Evolutionary conservation across 2,888 invertebrate species (phyloP).

Genomic region (Cyclophora punctaria): DNA sequence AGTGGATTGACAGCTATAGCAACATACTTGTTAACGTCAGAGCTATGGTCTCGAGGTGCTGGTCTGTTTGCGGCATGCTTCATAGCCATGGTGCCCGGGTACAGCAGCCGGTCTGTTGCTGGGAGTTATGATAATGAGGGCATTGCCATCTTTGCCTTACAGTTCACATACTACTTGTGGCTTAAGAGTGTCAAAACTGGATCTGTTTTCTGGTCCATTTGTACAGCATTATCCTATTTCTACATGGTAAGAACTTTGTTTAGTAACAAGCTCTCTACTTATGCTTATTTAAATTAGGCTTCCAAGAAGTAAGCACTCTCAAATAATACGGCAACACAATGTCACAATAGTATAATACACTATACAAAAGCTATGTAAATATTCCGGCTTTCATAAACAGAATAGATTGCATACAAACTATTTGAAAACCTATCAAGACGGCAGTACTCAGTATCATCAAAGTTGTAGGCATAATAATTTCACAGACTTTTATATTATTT

Average conservation of each 20-base stretch:
- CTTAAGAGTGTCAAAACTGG: slow-evolving; percentile 98
- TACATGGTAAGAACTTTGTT: slow-evolving; percentile 88
- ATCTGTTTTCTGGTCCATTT: slow-evolving; percentile 96
- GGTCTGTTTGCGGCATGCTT: slow-evolving; percentile 99
- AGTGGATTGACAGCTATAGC: slow-evolving; percentile 98
- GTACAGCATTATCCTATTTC: slow-evolving; percentile 97
- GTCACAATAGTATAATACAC: no score
- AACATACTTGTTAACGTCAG: slow-evolving; percentile 97
- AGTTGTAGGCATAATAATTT: no score
- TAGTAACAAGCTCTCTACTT: not conserved
- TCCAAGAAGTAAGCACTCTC: no score
- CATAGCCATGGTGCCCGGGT: slow-evolving; percentile 98
- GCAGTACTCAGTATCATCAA: no score
- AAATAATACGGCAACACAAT: no score
- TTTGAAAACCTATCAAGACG: no score
- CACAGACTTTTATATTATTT: no score
- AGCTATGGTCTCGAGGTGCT: slow-evolving; percentile 96
- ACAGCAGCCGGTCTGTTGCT: slow-evolving; percentile 98
- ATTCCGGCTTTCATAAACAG: no score
- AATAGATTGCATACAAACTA: no score
- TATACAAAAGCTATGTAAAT: no score
- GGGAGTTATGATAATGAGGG: slow-evolving; percentile 99
- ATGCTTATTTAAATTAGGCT: not conserved
- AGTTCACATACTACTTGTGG: slow-evolving; percentile 99
- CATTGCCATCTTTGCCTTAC: slow-evolving; percentile 99